These are phyloP conservation scores for Hypercompe scribonia DNA, from an alignment of 2,888 invertebrate genomes.

Conservation along the genomic window DNA sequence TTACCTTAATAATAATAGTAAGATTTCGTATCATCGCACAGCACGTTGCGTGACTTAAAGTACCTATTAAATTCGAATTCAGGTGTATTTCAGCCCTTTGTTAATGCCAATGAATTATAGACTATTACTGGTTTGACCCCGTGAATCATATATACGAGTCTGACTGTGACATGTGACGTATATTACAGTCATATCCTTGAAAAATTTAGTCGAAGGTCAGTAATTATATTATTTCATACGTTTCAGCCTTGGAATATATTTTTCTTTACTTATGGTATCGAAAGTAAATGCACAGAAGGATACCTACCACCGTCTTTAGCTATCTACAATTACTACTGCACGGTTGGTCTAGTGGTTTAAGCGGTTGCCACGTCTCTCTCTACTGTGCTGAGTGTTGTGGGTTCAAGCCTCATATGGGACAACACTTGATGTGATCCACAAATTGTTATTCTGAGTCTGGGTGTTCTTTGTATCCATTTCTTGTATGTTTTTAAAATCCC, in stretches of 20 bases:
- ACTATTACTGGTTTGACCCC: conserved; percentile 7
- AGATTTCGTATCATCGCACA: neutral
- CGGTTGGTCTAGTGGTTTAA: too few relatives aligned
- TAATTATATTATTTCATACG: neutral
- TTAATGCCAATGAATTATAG: conserved; percentile 2
- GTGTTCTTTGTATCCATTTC: too few relatives aligned
- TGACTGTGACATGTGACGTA: neutral
- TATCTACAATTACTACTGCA: too few relatives aligned
- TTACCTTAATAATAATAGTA: too few relatives aligned
- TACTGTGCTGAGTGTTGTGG: too few relatives aligned
- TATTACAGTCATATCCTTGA: conserved; percentile 4
- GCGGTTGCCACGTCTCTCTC: too few relatives aligned
- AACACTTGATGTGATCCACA: too few relatives aligned
- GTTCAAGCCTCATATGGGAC: too few relatives aligned
- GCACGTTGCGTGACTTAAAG: neutral
- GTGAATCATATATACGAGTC: conserved; percentile 5
- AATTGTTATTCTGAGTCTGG: too few relatives aligned
- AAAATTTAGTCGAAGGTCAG: neutral
- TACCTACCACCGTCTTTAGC: too few relatives aligned
- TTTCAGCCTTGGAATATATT: neutral
- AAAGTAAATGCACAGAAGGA: neutral
- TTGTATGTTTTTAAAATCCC: too few relatives aligned
- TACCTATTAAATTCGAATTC: neutral
- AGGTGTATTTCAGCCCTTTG: neutral
- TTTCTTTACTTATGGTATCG: neutral